Conservation (phyloP, 1,140 invertebrate species). For the Littorina saxatilis region DNA sequence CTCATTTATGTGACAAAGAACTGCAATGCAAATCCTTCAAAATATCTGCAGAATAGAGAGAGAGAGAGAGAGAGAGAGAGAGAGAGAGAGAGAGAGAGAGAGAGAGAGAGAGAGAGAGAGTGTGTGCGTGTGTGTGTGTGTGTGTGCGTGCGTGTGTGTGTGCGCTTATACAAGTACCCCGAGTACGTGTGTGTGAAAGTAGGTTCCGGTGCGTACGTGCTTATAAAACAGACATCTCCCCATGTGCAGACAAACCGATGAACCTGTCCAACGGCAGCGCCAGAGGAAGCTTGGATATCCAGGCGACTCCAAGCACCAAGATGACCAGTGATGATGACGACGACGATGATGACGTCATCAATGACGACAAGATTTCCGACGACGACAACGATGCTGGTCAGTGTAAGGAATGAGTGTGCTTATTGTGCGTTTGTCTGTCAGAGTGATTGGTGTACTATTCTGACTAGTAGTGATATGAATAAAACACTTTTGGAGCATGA, state of each 20-base stretch:
- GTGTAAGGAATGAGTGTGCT: constrained; percentile 19
- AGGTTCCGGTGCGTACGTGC: no score
- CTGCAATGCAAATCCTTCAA: no score
- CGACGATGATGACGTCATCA: constrained; percentile 38
- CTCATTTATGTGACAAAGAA: no score
- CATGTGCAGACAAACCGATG: constrained; percentile 5
- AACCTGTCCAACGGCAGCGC: constrained; percentile 19
- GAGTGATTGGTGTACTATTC: no score
- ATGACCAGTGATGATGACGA: constrained; percentile 55
- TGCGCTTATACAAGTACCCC: no score
- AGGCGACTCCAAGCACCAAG: background rate
- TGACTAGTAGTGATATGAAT: no score
- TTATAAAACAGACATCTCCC: no score
- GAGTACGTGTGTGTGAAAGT: no score
- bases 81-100: no score
- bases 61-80: no score
- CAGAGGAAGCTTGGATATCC: background rate
- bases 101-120: background rate
- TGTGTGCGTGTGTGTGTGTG: background rate
- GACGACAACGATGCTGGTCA: constrained; percentile 63
- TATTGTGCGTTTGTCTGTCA: background rate
- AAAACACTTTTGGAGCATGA: no score
- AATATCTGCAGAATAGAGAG: background rate
- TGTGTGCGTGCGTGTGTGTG: no score
- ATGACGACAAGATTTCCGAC: constrained; percentile 60